These are phyloP conservation scores for Xyrauchen texanus DNA, from an alignment of 2,113 vertebrate species.

Conservation along the genomic window DNA sequence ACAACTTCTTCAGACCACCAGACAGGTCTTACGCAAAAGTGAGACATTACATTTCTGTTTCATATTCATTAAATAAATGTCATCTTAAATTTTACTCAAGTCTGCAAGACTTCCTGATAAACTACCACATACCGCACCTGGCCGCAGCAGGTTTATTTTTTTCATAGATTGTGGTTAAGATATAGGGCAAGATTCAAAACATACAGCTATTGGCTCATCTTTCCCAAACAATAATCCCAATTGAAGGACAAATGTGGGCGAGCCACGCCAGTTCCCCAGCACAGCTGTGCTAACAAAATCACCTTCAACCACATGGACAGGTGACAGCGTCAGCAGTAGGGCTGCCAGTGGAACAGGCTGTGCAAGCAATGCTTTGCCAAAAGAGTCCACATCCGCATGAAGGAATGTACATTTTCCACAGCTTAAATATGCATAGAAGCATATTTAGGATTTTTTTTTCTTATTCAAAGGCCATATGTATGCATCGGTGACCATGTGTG, in stretches of 20 bases:
- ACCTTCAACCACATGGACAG: conserved; percentile 56
- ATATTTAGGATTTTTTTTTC: background rate
- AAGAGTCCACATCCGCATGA: conserved; percentile 23
- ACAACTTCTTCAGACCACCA: too few species aligned
- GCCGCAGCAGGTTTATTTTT: background rate
- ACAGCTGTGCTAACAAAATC: conserved; percentile 49
- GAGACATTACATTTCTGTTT: too few species aligned
- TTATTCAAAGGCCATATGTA: background rate
- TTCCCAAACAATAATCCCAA: conserved; percentile 24
- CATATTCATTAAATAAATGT: too few species aligned
- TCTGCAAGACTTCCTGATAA: background rate
- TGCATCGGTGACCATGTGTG: background rate
- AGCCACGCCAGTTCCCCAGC: conserved; percentile 44
- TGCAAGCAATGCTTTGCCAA: conserved; percentile 39
- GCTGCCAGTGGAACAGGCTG: conserved; percentile 54
- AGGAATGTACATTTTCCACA: conserved; percentile 26
- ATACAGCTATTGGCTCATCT: conserved; percentile 31
- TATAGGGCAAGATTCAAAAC: background rate
- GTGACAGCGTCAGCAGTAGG: conserved; percentile 54
- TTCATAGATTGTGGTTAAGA: background rate
- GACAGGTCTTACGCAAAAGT: too few species aligned
- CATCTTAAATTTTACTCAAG: too few species aligned
- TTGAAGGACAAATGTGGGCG: conserved; percentile 45
- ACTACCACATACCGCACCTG: background rate
- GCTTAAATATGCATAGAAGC: background rate